These are phyloP conservation scores for Rhogogaster chlorosoma DNA, from an alignment of 2,888 invertebrate species.

Conservation along the genomic window DNA sequence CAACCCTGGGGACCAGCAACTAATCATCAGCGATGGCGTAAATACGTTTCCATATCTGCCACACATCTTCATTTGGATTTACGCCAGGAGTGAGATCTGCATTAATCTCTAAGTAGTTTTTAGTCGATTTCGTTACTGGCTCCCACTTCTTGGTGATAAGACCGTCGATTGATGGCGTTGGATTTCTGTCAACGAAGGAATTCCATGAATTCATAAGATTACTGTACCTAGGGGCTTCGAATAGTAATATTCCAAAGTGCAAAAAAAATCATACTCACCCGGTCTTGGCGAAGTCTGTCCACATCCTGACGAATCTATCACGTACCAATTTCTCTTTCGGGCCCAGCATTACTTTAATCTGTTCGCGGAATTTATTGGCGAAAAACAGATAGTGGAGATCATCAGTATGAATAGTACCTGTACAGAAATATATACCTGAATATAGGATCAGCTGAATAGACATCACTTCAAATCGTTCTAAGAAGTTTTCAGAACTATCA, in stretches of 20 bases:
- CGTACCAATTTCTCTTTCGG: conserved; percentile 63
- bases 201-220: not conserved
- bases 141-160: conserved; percentile 62
- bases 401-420: conserved; percentile 37
- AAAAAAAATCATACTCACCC: conserved; percentile 61
- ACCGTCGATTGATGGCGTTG: conserved; percentile 63
- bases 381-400: conserved; percentile 32
- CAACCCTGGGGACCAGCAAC: not conserved
- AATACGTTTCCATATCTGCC: conserved; percentile 60
- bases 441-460: not conserved
- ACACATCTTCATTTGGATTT: conserved; percentile 55
- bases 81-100: conserved; percentile 55
- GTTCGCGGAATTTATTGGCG: conserved; percentile 17
- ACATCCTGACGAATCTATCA: conserved; percentile 66
- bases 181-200: conserved; percentile 61
- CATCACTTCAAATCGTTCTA: not conserved
- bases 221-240: not conserved
- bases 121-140: conserved; percentile 56
- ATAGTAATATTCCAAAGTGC: not conserved
- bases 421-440: not conserved
- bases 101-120: conserved; percentile 64
- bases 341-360: conserved; percentile 53
- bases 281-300: conserved; percentile 71
- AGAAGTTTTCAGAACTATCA: not conserved
- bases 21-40: not conserved